Evolutionary conservation across 2,888 invertebrate genomes (phyloP), one percentile per base, ranked within the genome.

Genomic region (Cryptus armator): DNA sequence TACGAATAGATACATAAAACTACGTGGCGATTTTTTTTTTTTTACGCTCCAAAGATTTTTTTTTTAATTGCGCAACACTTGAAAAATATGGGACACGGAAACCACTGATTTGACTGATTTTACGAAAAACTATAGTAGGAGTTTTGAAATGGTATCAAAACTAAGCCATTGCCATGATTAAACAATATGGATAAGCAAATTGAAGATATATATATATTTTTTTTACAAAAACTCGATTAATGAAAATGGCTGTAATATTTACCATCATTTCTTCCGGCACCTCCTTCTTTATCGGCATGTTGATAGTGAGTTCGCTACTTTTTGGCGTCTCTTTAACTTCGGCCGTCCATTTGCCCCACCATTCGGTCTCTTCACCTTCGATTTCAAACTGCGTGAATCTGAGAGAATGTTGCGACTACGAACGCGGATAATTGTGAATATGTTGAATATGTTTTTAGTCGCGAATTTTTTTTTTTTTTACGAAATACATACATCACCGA

Each of bases 401-500:
- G 24, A 77, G 37, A n/a, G 53, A 6, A 5, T 68, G 43, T 5
- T 1, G 2, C 4, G 70, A 51, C 84, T 84, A 12, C 9, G 43
- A 64, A 74, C 59, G 1, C 14, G 24, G 46, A 48, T 68, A 14
- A 9, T 29, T 19, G 19, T 24, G 19, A 43, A 19, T 56, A 14
- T 6, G 37, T 12, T 4, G 10, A 12, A 44, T 19, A 24, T n/a
- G 3, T 19, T 24, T 24, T 37, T 37, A 9, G 14, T 14, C n/a
- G 16, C 6, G 9, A 3, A 71, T 43, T 10, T 14, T 7, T 53
- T 68, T n/a, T n/a, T n/a, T 53, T 68, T 5, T 2, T 32, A 56
- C 10, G 14, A 59, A 84, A 56, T 75, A 74, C 84, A 70, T 14
- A 85, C 85, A 24, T 85, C 81, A 16, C 70, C 81, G 56, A 62